phyloP scores from a whole-genome alignment of 1,140 invertebrate genomes.

The Aricia agestis region DNA sequence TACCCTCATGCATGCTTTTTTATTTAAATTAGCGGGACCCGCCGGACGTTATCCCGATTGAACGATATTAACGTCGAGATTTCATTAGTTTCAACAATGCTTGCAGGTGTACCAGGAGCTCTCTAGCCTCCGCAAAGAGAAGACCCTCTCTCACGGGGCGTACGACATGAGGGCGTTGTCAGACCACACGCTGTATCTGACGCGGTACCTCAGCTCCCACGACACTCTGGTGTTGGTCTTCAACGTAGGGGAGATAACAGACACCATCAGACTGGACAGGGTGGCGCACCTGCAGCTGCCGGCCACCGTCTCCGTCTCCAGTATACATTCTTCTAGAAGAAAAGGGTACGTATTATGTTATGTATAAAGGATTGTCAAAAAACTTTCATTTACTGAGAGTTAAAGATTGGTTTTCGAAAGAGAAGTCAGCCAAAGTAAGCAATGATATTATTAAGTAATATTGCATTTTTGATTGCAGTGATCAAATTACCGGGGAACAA shows the following conservation, averaged over 20 bases:
- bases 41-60: too few relatives aligned
- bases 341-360: slow-evolving; percentile 44
- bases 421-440: too few relatives aligned
- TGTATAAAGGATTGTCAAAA: neutral
- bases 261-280: slow-evolving; percentile 41
- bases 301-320: slow-evolving; percentile 51
- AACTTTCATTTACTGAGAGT: too few relatives aligned
- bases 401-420: too few relatives aligned
- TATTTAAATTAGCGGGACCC: too few relatives aligned
- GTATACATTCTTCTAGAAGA: slow-evolving; percentile 47
- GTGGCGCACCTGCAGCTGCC: slow-evolving; percentile 45
- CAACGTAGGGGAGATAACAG: slow-evolving; percentile 51
- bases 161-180: slow-evolving; percentile 56
- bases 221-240: slow-evolving; percentile 59
- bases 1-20: too few relatives aligned
- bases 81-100: neutral
- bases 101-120: slow-evolving; percentile 61
- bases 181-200: slow-evolving; percentile 43
- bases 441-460: too few relatives aligned
- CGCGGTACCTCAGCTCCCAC: slow-evolving; percentile 43
- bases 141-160: slow-evolving; percentile 54
- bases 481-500: slow-evolving; percentile 29
- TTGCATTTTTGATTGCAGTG: slow-evolving; percentile 37
- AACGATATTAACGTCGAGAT: neutral
- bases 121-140: slow-evolving; percentile 46